These are phyloP conservation scores for Esox lucius DNA, from an alignment of 2,797 vertebrate species.

Conservation along the genomic window DNA sequence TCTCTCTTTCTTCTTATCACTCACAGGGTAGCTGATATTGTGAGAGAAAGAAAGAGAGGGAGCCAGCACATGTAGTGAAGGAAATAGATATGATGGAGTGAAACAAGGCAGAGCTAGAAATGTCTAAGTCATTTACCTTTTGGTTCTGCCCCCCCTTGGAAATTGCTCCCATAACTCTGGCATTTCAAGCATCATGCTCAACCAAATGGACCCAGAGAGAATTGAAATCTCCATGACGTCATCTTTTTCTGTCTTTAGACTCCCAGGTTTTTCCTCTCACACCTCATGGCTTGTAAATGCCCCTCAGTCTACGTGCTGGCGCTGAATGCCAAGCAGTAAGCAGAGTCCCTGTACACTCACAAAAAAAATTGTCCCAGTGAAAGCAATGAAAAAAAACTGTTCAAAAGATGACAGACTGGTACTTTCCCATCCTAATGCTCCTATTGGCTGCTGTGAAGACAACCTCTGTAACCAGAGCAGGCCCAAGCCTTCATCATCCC, in stretches of 20 bases:
- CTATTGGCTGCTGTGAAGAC: constrained; percentile 21
- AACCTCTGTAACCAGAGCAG: constrained; percentile 31
- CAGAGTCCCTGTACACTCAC: constrained; percentile 32
- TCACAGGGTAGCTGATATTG: background rate
- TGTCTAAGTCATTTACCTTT: no score
- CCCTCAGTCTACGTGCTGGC: background rate
- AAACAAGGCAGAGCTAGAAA: background rate
- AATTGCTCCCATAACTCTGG: no score
- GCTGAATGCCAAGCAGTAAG: constrained; percentile 6
- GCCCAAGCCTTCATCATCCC: constrained; percentile 56
- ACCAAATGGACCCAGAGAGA: background rate
- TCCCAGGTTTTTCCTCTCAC: background rate
- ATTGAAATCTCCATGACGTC: background rate
- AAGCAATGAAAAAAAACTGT: constrained; percentile 58
- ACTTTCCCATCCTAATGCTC: constrained; percentile 46
- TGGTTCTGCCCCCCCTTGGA: no score
- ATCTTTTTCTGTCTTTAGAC: background rate
- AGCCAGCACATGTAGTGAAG: background rate
- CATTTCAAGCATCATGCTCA: no score
- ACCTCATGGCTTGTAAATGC: background rate
- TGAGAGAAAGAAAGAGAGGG: background rate
- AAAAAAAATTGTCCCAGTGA: constrained; percentile 31
- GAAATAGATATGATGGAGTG: background rate
- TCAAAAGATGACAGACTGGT: constrained; percentile 42
- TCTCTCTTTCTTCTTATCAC: background rate